Evolutionary conservation across 2,888 invertebrate species (phyloP).

Genomic region (Ramazzottius varieornatus): DNA sequence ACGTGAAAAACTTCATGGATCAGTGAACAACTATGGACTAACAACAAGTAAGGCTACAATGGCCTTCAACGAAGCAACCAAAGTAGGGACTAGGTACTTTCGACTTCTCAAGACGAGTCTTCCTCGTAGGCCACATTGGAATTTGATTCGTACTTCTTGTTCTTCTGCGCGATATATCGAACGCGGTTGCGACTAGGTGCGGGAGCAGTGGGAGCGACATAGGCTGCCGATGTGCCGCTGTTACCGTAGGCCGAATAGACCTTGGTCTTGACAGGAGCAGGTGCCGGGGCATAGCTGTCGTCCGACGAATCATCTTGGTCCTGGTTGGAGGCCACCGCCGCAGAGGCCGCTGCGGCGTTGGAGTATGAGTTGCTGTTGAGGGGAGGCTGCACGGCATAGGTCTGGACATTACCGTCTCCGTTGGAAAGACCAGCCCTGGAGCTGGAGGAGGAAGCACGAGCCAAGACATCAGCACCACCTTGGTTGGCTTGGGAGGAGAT

Average conservation of each 20-base stretch:
- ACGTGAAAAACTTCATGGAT: no score
- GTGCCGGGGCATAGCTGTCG: neutral
- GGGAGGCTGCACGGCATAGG: no score
- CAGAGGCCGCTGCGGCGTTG: neutral
- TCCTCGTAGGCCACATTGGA: neutral
- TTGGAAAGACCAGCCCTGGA: neutral
- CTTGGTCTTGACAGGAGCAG: neutral
- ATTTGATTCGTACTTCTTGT: neutral
- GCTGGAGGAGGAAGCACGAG: neutral
- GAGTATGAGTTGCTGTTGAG: neutral
- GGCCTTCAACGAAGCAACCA: no score
- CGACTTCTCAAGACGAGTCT: neutral
- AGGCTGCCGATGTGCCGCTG: no score
- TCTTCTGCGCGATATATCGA: neutral
- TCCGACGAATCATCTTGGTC: neutral
- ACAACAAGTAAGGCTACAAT: no score
- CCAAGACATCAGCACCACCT: neutral
- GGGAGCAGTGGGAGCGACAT: neutral
- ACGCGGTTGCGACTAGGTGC: neutral
- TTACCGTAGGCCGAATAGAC: neutral
- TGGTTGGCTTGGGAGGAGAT: neutral
- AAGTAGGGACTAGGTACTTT: no score
- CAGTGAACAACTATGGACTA: no score
- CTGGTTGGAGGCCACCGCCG: neutral
- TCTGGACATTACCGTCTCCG: neutral